phyloP scores from a whole-genome alignment of 2,797 vertebrate genomes.

The Decapterus maruadsi region DNA sequence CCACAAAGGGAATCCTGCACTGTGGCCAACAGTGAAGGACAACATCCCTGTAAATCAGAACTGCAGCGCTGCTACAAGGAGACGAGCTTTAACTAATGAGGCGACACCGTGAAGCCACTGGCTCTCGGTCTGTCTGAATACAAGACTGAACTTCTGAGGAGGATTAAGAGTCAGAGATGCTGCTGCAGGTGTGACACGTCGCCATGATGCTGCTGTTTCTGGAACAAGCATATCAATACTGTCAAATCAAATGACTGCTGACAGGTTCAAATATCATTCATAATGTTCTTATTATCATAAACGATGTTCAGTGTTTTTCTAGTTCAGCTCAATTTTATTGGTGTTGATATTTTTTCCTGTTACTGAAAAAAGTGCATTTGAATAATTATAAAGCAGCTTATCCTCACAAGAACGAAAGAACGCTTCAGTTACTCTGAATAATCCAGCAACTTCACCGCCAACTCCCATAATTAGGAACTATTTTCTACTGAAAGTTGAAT shows the following conservation, averaged over 20 bases:
- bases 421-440: not conserved
- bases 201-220: not conserved
- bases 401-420: not conserved
- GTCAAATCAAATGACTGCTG: not conserved
- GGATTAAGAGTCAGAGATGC: slow-evolving; percentile 20
- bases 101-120: slow-evolving; percentile 2
- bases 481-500: not conserved
- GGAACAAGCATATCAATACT: not conserved
- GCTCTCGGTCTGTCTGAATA: slow-evolving; percentile 1
- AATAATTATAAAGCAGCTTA: not conserved
- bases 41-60: not conserved
- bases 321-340: not conserved
- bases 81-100: slow-evolving; percentile 37
- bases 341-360: not conserved
- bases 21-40: not conserved
- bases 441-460: not conserved
- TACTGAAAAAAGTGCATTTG: not conserved
- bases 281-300: too few relatives aligned
- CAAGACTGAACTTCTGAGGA: slow-evolving; percentile 13
- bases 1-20: not conserved
- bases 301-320: not conserved
- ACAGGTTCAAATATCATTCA: not conserved
- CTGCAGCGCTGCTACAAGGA: not conserved
- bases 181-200: not conserved
- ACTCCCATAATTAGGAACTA: not conserved